Evolutionary conservation across 2,888 invertebrate species (phyloP), one percentile per base, ranked within the genome.

Genomic region (Epirrita christyi): DNA sequence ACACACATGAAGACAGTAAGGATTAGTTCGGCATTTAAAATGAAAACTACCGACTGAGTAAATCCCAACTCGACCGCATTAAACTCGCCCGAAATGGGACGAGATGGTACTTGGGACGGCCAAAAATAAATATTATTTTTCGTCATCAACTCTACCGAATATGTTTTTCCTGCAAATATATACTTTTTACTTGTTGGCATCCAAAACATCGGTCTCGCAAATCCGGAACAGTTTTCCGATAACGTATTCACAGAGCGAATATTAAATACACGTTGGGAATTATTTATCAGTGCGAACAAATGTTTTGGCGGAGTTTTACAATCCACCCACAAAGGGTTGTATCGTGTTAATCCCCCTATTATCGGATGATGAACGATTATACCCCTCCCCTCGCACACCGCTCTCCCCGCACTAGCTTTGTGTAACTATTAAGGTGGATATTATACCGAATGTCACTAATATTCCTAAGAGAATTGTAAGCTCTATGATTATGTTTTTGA

Each of bases 251-350:
- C 76, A 70, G 59, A 71, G 64, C 59, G 77, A 75, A 78, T 80
- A 73, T 71, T 81, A 75, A 77, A 83, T 68, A 63, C 68, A 64
- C 67, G 52, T 50, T 58, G n/a, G 28, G 75, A 80, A 83, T 83
- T 80, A 83, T 81, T 84, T 81, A 82, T 82, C 75, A 81, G 71
- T 53, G 47, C 48, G 48, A 46, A 15, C 58, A 85, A 86, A 88
- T 86, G 85, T 88, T 88, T 86, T 83, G 85, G 64, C 73, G 64
- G 76, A 83, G 83, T 85, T 88, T 86, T 85, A 78, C 76, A 76
- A 81, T 75, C 81, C 81, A 55, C 56, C 52, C 87, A 83, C 86
- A 91, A 91, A 89, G 91, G 89, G 90, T 89, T 90, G 81, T 71
- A 73, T 77, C 77, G 82, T 76, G 82, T 80, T 89, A 89, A 91